Evolutionary conservation across 64 coral and sea anemone species (phyloP).

Genomic region (Montipora sp.): DNA sequence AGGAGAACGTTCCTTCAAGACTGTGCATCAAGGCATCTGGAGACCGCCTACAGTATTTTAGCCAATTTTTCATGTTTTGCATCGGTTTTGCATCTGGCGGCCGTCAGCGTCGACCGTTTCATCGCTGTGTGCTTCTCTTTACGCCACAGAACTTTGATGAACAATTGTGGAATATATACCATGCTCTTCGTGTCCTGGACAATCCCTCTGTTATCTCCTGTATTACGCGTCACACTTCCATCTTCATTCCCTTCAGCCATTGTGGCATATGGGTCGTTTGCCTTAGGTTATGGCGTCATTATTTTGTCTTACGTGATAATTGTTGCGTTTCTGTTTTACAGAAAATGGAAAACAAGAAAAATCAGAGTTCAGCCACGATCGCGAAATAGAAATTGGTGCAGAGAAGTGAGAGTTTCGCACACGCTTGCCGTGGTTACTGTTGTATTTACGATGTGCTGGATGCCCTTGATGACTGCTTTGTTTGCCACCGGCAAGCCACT

Average conservation of each 20-base stretch:
- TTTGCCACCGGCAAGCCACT: background rate
- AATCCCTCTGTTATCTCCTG: background rate
- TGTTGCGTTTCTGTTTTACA: background rate
- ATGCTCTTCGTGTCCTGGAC: background rate
- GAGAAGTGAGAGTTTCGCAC: background rate
- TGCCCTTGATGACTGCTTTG: background rate
- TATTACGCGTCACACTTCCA: background rate
- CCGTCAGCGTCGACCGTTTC: constrained; percentile 8
- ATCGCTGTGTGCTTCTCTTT: constrained; percentile 6
- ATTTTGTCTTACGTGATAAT: background rate
- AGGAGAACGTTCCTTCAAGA: background rate
- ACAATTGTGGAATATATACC: background rate
- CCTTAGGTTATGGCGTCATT: background rate
- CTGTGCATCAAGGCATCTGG: background rate
- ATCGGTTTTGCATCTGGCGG: background rate
- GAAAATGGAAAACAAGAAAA: background rate
- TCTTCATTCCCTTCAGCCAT: background rate
- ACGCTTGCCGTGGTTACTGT: background rate
- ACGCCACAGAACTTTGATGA: background rate
- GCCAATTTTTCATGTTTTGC: background rate
- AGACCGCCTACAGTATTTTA: background rate
- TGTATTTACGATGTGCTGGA: background rate
- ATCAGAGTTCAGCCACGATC: background rate
- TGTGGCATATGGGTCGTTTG: background rate
- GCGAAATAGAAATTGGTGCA: background rate